Percentiles rank a stretch among this genome's conserved stretches.
These are phyloP conservation scores for Monodelphis domestica DNA, from an alignment of 2,797 vertebrate species.

Conservation along the genomic window DNA sequence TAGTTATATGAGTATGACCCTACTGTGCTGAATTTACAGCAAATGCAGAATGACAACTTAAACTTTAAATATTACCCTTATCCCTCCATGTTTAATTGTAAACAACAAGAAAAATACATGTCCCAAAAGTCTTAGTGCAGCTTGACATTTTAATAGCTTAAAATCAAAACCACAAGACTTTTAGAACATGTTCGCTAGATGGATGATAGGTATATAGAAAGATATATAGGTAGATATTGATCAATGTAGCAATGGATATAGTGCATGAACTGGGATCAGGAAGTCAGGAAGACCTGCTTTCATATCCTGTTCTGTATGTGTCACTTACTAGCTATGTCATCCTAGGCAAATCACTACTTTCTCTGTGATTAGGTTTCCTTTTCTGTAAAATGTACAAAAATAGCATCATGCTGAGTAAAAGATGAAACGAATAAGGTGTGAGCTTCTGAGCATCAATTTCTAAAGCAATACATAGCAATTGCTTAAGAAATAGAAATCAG, in stretches of 20 bases:
- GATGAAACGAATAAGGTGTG: no score
- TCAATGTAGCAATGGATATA: not conserved
- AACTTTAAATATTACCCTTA: not conserved
- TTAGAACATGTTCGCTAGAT: no score
- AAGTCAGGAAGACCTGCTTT: not conserved
- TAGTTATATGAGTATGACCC: not conserved
- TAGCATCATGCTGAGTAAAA: no score
- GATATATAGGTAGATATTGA: no score
- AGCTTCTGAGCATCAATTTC: no score
- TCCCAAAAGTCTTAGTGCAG: not conserved
- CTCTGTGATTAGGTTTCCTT: not conserved
- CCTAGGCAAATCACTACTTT: not conserved
- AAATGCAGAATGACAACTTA: not conserved
- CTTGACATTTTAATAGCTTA: not conserved
- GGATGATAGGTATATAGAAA: no score
- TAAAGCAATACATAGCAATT: no score
- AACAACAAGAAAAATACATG: no score
- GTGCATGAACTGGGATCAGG: not conserved
- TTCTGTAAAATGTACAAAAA: not conserved
- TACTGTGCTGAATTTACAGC: not conserved
- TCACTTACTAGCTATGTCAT: not conserved
- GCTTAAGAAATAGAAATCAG: no score
- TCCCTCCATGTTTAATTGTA: not conserved
- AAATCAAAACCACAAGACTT: no score
- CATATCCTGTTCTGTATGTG: not conserved